Evolutionary conservation across 2,113 vertebrate genomes (phyloP), one percentile per base, ranked within the genome.

Genomic region (Colius striatus): DNA sequence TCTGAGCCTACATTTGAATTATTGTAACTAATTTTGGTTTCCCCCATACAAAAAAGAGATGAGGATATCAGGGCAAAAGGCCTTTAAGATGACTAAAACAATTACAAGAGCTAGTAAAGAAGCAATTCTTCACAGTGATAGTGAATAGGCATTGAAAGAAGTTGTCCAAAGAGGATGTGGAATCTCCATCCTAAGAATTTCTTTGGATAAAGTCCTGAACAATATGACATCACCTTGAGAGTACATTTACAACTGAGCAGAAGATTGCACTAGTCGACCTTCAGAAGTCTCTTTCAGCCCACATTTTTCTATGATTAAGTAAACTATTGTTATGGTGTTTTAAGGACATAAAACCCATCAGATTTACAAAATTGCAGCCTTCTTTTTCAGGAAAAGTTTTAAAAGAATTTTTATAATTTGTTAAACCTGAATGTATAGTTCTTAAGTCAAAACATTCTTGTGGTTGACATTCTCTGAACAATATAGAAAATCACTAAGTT

Each of bases 31-130:
- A 4, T 55, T 88, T 82, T 25, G 1, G 1, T 47, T 91, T 75
- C 17, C 4, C 12, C 11, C 11, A 41, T 41, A n/a, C 6, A 16
- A 51, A 8, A 58, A 14, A n/a, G 15, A 76, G 17, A 54, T 4
- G 3, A 68, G 65, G 9, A 13, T 18, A n/a, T 1, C 1, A 22
- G 9, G 22, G 5, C 7, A 45, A 23, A 58, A 5, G 15, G 11
- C 14, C 16, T 23, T 38, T 53, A 47, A 30, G 16, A 26, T 53
- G 9, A 15, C 32, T 74, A 61, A 68, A 55, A 11, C 45, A 83
- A 63, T 63, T 45, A 67, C n/a, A 77, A 13, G 13, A 55, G 1
- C 11, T 11, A 77, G 16, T n/a, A 29, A 53, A 8, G 15, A 54
- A 67, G 10, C 6, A 51, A 15, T 55, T 34, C 6, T 62, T 91